These are phyloP conservation scores for Dryococelus australis DNA, from an alignment of 2,888 invertebrate genomes.

Conservation along the genomic window DNA sequence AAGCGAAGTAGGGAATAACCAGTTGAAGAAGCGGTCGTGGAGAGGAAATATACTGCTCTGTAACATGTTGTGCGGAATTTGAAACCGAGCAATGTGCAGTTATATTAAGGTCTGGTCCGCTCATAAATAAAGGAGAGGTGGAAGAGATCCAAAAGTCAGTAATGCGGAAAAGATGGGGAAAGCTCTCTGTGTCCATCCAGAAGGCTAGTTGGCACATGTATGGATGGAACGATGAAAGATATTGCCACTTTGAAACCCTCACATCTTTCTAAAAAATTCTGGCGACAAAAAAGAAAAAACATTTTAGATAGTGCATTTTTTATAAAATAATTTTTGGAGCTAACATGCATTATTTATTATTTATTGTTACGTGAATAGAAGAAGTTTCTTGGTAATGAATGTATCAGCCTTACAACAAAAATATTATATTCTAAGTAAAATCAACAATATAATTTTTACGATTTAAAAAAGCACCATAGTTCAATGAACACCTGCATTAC, in stretches of 20 bases:
- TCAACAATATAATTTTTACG: no score
- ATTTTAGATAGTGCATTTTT: background rate
- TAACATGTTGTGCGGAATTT: no score
- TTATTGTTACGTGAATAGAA: background rate
- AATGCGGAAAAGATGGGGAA: conserved; percentile 25
- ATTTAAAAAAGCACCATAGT: no score
- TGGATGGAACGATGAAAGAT: background rate
- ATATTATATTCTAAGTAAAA: no score
- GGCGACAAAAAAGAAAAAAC: background rate
- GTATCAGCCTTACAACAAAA: no score
- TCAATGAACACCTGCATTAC: no score
- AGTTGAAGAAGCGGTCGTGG: background rate
- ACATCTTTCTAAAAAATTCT: background rate
- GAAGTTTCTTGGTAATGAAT: background rate
- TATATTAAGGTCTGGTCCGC: conserved; percentile 11
- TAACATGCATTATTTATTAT: background rate
- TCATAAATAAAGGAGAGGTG: conserved; percentile 16
- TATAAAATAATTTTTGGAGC: background rate
- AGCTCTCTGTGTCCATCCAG: conserved; percentile 26
- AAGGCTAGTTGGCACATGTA: background rate
- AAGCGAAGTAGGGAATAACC: background rate
- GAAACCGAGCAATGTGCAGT: background rate
- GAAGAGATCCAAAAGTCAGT: conserved; percentile 25
- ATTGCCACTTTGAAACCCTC: background rate
- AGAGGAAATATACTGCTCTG: no score